Conservation (phyloP, 2,888 invertebrate species). For the Eucriotettix oculatus region DNA sequence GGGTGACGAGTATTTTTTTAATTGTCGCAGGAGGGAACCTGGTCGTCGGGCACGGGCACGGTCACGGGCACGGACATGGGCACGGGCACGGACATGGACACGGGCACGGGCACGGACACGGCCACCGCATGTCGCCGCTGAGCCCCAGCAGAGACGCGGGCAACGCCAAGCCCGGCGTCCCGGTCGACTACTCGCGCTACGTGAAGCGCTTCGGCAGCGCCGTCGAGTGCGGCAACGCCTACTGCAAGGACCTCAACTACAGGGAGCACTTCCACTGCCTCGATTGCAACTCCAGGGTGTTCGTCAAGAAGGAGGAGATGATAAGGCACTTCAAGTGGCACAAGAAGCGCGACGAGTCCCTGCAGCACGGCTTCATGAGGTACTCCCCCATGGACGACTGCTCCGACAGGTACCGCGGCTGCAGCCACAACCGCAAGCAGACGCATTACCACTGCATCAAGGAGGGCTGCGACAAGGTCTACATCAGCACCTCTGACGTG, state of each 20-base stretch:
- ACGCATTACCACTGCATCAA: conserved; percentile 97
- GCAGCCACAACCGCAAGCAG: conserved; percentile 85
- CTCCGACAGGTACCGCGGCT: conserved; percentile 64
- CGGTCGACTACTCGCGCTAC: conserved; percentile 76
- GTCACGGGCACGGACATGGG: no score
- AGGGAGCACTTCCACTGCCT: conserved; percentile 90
- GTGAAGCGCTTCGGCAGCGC: conserved; percentile 71
- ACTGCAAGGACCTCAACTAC: conserved; percentile 68
- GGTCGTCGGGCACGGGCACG: not conserved
- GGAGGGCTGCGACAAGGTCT: conserved; percentile 71
- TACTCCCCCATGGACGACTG: conserved; percentile 94
- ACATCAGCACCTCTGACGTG: conserved; percentile 96
- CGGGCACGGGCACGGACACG: not conserved
- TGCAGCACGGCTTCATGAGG: conserved; percentile 87
- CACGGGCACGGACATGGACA: not conserved
- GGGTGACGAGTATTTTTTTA: not conserved
- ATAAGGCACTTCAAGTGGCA: conserved; percentile 99
- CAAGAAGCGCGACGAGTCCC: conserved; percentile 91
- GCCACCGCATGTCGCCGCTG: conserved; percentile 8
- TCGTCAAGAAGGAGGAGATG: conserved; percentile 97
- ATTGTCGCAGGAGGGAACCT: conserved; percentile 2
- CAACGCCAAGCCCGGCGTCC: conserved; percentile 21
- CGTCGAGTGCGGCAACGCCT: conserved; percentile 65
- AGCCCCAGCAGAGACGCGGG: conserved; percentile 7
- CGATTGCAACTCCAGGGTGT: conserved; percentile 67